Evolutionary conservation across 2,113 vertebrate species (phyloP).

Genomic region (Oryzias melastigma): DNA sequence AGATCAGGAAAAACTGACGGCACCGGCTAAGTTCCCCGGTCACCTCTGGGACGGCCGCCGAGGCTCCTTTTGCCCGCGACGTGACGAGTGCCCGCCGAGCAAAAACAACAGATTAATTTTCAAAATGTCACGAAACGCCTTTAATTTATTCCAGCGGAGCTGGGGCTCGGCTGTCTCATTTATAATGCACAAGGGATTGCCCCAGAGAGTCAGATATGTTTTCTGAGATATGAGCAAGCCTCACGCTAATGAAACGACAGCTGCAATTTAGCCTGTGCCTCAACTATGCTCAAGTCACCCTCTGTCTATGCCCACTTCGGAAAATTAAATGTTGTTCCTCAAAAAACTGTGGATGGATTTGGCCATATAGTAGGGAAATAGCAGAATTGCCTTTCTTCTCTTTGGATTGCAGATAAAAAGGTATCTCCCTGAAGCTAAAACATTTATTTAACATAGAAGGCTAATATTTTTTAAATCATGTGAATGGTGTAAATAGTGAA

Average conservation of each 20-base stretch:
- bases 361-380: slow-evolving; percentile 8
- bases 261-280: slow-evolving; percentile 59
- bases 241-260: slow-evolving; percentile 64
- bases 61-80: slow-evolving; percentile 33
- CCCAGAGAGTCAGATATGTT: slow-evolving; percentile 53
- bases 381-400: slow-evolving; percentile 2
- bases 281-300: slow-evolving; percentile 36
- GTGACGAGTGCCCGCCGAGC: slow-evolving; percentile 47
- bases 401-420: no score
- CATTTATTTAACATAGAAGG: no score
- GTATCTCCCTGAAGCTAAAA: no score
- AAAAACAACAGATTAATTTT: slow-evolving; percentile 65
- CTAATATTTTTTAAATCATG: no score
- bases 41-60: slow-evolving; percentile 36
- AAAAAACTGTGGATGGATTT: slow-evolving; percentile 13
- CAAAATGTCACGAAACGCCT: slow-evolving; percentile 60
- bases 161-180: slow-evolving; percentile 55
- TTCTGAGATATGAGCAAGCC: slow-evolving; percentile 59
- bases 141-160: slow-evolving; percentile 60
- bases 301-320: slow-evolving; percentile 23
- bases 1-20: slow-evolving; percentile 25
- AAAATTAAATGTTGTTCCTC: slow-evolving; percentile 38
- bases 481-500: no score
- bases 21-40: slow-evolving; percentile 35
- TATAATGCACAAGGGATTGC: slow-evolving; percentile 57